These are phyloP conservation scores for Cosmia pyralina DNA, from an alignment of 2,888 invertebrate genomes.

Conservation along the genomic window DNA sequence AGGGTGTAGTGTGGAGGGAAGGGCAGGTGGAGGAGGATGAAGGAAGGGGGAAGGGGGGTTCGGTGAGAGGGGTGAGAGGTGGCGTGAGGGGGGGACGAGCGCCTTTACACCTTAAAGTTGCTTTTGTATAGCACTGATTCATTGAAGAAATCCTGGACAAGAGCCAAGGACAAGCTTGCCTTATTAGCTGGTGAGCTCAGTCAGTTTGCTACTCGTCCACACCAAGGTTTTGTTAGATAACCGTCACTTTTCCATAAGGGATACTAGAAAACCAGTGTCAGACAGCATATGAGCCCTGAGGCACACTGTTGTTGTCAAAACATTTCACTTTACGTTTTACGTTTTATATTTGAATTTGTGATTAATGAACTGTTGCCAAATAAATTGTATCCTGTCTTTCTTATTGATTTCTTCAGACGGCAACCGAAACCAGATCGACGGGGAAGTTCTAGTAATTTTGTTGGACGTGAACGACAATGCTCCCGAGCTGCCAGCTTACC, in stretches of 20 bases:
- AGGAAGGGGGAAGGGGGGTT: too few relatives aligned
- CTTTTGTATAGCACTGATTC: too few relatives aligned
- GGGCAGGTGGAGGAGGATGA: too few relatives aligned
- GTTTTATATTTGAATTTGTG: neutral
- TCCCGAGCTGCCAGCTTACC: slow-evolving; percentile 84
- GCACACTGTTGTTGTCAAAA: neutral
- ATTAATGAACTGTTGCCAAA: neutral
- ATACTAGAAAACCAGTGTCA: neutral
- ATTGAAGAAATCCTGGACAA: too few relatives aligned
- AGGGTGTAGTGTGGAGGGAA: too few relatives aligned
- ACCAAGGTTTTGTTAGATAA: neutral
- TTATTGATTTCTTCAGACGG: slow-evolving; percentile 74
- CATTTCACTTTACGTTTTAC: neutral
- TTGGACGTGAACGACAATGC: slow-evolving; percentile 91
- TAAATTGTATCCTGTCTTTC: neutral
- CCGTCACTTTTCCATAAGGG: neutral
- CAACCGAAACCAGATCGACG: slow-evolving; percentile 78
- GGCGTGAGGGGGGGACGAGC: too few relatives aligned
- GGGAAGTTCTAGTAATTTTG: slow-evolving; percentile 85
- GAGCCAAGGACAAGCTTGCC: too few relatives aligned
- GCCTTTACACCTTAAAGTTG: too few relatives aligned
- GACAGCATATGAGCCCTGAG: neutral
- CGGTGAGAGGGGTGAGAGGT: too few relatives aligned
- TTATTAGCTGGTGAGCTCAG: neutral
- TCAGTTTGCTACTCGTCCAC: neutral